phyloP scores from a whole-genome alignment of 2,888 invertebrate species.

The Colletes collaris region DNA sequence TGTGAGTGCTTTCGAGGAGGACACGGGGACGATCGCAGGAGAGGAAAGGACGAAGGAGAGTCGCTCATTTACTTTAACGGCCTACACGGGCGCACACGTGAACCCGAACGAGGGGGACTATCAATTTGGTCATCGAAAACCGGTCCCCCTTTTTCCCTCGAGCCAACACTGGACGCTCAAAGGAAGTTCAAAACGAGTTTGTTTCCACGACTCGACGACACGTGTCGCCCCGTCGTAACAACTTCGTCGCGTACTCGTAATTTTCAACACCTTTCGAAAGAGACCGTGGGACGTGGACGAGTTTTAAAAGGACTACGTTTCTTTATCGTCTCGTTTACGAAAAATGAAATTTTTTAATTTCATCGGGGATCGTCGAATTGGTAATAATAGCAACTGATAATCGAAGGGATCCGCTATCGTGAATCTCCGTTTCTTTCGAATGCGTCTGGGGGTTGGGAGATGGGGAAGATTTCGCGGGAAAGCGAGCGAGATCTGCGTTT shows the following conservation, averaged over 20 bases:
- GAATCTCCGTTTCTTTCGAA: slow-evolving; percentile 1
- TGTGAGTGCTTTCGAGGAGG: slow-evolving; percentile 75
- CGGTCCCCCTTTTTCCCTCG: background rate
- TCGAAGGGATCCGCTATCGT: too few species aligned
- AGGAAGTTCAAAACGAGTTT: slow-evolving; percentile 1
- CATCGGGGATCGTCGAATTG: too few species aligned
- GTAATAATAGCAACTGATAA: too few species aligned
- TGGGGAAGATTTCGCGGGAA: slow-evolving; percentile 57
- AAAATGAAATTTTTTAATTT: too few species aligned
- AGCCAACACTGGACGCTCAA: background rate
- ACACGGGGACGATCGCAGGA: slow-evolving; percentile 51
- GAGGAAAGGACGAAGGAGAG: slow-evolving; percentile 38
- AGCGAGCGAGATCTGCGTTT: slow-evolving; percentile 52
- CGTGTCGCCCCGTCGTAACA: background rate
- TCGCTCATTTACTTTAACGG: slow-evolving; percentile 74
- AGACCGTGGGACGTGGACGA: too few species aligned
- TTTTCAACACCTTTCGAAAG: too few species aligned
- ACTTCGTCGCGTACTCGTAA: too few species aligned
- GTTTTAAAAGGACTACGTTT: too few species aligned
- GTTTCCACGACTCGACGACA: background rate
- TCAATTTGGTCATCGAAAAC: slow-evolving; percentile 75
- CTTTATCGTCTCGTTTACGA: too few species aligned
- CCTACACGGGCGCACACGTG: slow-evolving; percentile 60
- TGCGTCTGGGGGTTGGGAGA: slow-evolving; percentile 30
- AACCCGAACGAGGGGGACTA: slow-evolving; percentile 67